Conservation (phyloP, 2,113 vertebrate genomes). For the Serilophus lunatus region DNA sequence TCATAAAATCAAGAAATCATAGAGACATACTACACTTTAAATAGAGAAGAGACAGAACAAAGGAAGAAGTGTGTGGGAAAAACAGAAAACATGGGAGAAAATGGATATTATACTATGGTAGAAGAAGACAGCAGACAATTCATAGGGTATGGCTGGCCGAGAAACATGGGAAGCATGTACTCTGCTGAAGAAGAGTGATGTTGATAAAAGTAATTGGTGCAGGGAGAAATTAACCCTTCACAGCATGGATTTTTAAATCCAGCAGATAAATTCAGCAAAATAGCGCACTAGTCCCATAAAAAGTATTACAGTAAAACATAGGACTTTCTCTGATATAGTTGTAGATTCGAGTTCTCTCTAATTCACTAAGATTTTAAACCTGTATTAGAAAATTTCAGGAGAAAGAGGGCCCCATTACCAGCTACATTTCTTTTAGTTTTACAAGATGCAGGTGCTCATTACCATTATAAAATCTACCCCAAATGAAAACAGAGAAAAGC, state of each 20-base stretch:
- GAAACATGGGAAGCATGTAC: not conserved
- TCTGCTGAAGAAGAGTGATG: not conserved
- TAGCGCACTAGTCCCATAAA: not conserved
- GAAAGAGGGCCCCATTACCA: not conserved
- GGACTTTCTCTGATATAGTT: not conserved
- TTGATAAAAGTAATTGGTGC: not conserved
- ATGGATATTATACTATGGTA: not conserved
- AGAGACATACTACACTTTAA: not conserved
- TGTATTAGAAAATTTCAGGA: not conserved
- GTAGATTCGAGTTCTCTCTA: not conserved
- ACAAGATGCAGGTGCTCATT: not conserved
- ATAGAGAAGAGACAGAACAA: constrained; percentile 28
- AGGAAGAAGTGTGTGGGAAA: not conserved
- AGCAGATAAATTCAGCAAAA: not conserved
- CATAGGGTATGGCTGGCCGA: constrained; percentile 15
- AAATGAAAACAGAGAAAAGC: not conserved
- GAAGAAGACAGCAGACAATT: constrained; percentile 6
- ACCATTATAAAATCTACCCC: not conserved
- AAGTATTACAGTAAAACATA: not conserved
- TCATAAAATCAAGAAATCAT: constrained; percentile 63
- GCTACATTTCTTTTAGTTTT: not conserved
- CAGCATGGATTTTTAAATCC: not conserved
- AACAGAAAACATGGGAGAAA: constrained; percentile 2
- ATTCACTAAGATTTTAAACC: not conserved
- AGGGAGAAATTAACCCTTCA: not conserved